A percentile compares a stretch with the other conserved stretches of the same genome.
phyloP scores from a whole-genome alignment of 2,888 invertebrate species.

The Diarsia mendica region DNA sequence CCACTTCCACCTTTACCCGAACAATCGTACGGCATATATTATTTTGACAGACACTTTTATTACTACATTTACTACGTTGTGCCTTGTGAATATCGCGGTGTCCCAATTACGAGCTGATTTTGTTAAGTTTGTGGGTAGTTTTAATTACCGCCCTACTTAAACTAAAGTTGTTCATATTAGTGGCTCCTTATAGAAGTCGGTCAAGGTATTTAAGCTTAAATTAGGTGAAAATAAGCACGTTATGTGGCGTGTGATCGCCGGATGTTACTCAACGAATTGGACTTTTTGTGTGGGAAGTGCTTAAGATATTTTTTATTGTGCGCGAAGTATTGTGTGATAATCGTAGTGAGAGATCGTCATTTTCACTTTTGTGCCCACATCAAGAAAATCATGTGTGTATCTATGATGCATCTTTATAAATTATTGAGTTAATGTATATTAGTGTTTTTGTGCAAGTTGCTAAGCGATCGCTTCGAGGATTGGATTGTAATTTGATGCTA shows the following conservation, averaged over 20 bases:
- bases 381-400: constrained; percentile 69
- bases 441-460: constrained; percentile 31
- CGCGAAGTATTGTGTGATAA: constrained; percentile 77
- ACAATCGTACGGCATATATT: constrained; percentile 62
- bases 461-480: constrained; percentile 50
- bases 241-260: constrained; percentile 73
- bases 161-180: constrained; percentile 66
- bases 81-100: constrained; percentile 48
- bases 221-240: constrained; percentile 79
- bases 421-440: constrained; percentile 52
- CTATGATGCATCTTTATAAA: constrained; percentile 49
- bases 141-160: constrained; percentile 63
- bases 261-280: constrained; percentile 77
- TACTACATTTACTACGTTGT: constrained; percentile 41
- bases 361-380: constrained; percentile 83
- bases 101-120: constrained; percentile 52
- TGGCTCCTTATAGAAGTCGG: constrained; percentile 73
- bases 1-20: constrained; percentile 62
- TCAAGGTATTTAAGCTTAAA: constrained; percentile 77
- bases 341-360: constrained; percentile 82
- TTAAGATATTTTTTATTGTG: constrained; percentile 77
- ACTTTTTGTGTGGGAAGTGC: constrained; percentile 81
- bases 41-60: constrained; percentile 48
- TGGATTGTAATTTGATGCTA: constrained; percentile 63
- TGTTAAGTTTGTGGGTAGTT: constrained; percentile 72